Percentiles rank a stretch among this genome's conserved stretches.
These are phyloP conservation scores for Muscidifurax raptorellus DNA, from an alignment of 1,140 invertebrate species.

Conservation along the genomic window DNA sequence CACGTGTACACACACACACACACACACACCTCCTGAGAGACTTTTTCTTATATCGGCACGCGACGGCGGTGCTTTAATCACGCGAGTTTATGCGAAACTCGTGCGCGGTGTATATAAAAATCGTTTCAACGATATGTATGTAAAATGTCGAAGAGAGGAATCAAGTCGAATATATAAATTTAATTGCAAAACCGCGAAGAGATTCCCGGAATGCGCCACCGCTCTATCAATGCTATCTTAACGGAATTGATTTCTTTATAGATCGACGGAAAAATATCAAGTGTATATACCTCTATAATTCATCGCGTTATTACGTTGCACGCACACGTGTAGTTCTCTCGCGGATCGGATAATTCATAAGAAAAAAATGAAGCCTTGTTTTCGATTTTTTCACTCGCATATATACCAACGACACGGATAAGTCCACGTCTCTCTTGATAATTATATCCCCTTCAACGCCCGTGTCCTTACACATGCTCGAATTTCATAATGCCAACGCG, in stretches of 20 bases:
- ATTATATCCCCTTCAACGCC: not conserved
- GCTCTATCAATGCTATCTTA: not conserved
- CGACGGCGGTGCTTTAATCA: constrained; percentile 4
- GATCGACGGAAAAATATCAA: not conserved
- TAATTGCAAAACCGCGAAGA: constrained; percentile 7
- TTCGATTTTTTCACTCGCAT: not conserved
- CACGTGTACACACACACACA: not conserved
- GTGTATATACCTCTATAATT: not conserved
- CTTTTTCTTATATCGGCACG: not conserved
- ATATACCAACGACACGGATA: not conserved
- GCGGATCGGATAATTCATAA: no score
- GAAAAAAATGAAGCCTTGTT: not conserved
- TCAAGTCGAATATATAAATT: constrained; percentile 20
- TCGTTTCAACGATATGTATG: not conserved
- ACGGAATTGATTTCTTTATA: not conserved
- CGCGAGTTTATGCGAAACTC: constrained; percentile 24
- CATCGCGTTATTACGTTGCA: not conserved
- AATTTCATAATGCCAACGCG: not conserved
- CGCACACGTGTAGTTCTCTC: not conserved
- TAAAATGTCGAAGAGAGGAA: constrained; percentile 30
- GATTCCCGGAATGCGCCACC: not conserved
- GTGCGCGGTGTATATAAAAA: not conserved
- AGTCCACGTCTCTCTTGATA: not conserved
- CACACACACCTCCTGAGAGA: not conserved
- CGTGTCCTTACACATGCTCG: not conserved